Percentiles rank a stretch among this genome's conserved stretches.
Conservation (phyloP, 1,140 invertebrate species). For the Drosophila asahinai region DNA sequence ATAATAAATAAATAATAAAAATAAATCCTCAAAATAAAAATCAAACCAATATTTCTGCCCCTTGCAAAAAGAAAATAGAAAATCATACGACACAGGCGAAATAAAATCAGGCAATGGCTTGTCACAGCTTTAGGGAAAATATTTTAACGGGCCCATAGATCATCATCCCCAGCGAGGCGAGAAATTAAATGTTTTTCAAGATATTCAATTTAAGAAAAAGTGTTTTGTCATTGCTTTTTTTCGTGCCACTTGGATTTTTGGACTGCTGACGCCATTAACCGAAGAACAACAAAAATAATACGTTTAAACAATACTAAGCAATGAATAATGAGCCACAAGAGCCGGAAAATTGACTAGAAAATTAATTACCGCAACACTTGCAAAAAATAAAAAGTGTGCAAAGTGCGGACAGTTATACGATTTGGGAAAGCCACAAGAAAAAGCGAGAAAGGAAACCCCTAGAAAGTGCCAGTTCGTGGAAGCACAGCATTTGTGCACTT, state of each 20-base stretch:
- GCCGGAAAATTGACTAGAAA: constrained; percentile 41
- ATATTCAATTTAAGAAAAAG: constrained; percentile 26
- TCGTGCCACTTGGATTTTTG: background rate
- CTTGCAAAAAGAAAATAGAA: constrained; percentile 20
- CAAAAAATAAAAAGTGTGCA: constrained; percentile 12
- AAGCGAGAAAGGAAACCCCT: constrained; percentile 1
- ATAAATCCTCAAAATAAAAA: background rate
- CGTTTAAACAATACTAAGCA: constrained; percentile 39
- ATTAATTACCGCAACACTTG: constrained; percentile 44
- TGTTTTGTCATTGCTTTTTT: constrained; percentile 51
- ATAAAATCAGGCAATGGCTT: constrained; percentile 67
- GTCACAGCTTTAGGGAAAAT: constrained; percentile 52
- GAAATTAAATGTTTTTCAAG: constrained; percentile 41
- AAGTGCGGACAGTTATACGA: constrained; percentile 37
- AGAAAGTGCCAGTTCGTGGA: constrained; percentile 1
- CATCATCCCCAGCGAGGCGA: constrained; percentile 29
- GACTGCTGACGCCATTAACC: constrained; percentile 66
- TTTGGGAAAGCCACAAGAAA: constrained; percentile 1
- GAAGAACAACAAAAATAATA: background rate
- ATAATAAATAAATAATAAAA: background rate
- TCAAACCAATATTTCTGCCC: constrained; percentile 36
- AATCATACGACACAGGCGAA: constrained; percentile 40
- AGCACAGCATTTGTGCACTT: background rate
- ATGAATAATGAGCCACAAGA: constrained; percentile 37
- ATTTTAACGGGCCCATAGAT: constrained; percentile 61